These are phyloP conservation scores for Heliocidaris erythrogramma DNA, from an alignment of 35 echinoderm and acorn worm species.

Conservation along the genomic window DNA sequence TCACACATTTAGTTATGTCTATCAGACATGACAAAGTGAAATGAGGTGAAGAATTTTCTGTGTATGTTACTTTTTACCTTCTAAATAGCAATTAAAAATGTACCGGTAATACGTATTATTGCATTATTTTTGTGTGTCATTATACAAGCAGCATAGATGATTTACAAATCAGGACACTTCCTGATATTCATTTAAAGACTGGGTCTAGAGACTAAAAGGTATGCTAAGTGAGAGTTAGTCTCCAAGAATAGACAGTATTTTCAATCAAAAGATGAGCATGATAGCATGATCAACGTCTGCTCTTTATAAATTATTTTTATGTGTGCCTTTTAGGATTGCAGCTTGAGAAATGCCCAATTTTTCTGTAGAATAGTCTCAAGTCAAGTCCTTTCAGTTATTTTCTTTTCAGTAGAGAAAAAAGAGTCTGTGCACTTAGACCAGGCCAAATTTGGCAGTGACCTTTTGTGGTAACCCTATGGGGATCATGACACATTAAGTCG, in stretches of 20 bases:
- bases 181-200: background rate
- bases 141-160: background rate
- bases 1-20: background rate
- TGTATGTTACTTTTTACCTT: too few relatives aligned
- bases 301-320: background rate
- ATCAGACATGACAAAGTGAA: background rate
- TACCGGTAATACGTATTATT: background rate
- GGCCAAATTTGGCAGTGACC: constrained; percentile 33
- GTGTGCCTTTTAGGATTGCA: background rate
- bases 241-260: background rate
- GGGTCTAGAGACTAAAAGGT: background rate
- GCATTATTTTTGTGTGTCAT: background rate
- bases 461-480: constrained; percentile 40
- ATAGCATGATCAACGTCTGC: too few relatives aligned
- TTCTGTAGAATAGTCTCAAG: too few relatives aligned
- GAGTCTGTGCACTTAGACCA: background rate
- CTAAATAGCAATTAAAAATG: too few relatives aligned
- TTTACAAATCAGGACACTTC: background rate
- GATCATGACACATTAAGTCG: constrained; percentile 45
- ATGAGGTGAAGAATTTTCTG: background rate
- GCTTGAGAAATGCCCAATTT: background rate
- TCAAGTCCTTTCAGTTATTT: background rate
- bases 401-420: background rate
- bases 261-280: background rate
- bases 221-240: background rate